Base-by-base conservation (phyloP, 2,888 invertebrate genomes). In the Branchellion lobata region DNA sequence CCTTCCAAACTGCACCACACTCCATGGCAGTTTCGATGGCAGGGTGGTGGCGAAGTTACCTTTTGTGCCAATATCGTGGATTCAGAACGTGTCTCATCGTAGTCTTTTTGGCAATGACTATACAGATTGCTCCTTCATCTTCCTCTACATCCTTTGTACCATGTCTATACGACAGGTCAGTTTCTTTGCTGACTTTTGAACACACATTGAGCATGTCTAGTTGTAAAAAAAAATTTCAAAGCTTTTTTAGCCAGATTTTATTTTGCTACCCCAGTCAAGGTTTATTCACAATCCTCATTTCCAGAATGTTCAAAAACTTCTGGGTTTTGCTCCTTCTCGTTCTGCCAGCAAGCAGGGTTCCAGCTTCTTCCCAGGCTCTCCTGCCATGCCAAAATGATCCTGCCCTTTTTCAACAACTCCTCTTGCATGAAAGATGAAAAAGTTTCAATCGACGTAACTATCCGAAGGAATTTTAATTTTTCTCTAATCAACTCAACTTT, bases 101-200 rank as follows among this genome's bases (percentile, higher is more conserved):
- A 99, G 98, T 89, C 90, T 99, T 80, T 91, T 94, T 1, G 98
- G 99, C 21, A 95, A 96, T 85, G 96, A 99, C 87, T 97, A 93
- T 87, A 95, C 95, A 2, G 98, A 99, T 86, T 99, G 99, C 87
- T 97, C 97, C 0, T 99, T 99, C 87, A 97, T 99, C 86, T 99
- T 99, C 88, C 90, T 99, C 79, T 99, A 99, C 88, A 97, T 99
- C 86, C 90, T 99, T 78, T 99, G 98, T 88, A 99, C 99, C 40
- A 99, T 99, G 99, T 97, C 97, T 72, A 97, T 99, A 83, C 91
- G 94, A 90, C 93, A 92, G 90, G 91, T 91, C 75, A 61, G 84
- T 81, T 1, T n/a, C 11, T 72, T 5, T 14, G n/a, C 51, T 72
- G 11, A n/a, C 14, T 33, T 65, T 14, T 65, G 11, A 65, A 65